Conservation (phyloP, 2,113 vertebrate species). For the Malaclemys terrapin region DNA sequence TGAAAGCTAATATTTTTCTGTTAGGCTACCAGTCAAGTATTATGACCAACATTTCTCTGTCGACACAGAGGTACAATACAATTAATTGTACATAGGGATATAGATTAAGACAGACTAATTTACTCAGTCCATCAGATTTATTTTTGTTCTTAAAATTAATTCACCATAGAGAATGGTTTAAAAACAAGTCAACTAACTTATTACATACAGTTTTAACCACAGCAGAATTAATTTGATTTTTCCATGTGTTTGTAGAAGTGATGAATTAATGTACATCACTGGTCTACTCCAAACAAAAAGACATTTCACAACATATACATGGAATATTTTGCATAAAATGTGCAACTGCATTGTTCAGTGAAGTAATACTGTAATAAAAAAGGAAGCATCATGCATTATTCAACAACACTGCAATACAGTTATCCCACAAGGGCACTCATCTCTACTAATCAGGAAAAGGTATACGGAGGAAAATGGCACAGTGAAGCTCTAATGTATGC, state of each 20-base stretch:
- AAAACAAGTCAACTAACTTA: background rate
- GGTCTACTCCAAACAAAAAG: background rate
- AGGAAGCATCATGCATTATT: background rate
- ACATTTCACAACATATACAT: background rate
- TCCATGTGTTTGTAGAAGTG: fast-evolving
- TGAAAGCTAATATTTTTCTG: background rate
- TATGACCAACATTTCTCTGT: background rate
- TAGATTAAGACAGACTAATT: background rate
- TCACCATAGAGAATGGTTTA: background rate
- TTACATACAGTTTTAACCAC: background rate
- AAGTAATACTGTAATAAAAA: background rate
- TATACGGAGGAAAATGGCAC: background rate
- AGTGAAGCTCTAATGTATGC: fast-evolving
- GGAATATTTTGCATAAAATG: background rate
- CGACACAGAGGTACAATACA: background rate
- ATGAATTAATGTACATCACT: background rate
- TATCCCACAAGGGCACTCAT: background rate
- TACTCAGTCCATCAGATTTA: background rate
- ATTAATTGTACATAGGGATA: background rate
- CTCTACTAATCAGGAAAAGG: background rate
- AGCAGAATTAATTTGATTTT: background rate
- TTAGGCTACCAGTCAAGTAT: background rate
- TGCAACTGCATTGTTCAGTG: background rate
- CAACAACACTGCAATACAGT: background rate
- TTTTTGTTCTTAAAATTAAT: background rate